Evolutionary conservation across 2,113 vertebrate genomes (phyloP).

Genomic region (Hippocampus zosterae): DNA sequence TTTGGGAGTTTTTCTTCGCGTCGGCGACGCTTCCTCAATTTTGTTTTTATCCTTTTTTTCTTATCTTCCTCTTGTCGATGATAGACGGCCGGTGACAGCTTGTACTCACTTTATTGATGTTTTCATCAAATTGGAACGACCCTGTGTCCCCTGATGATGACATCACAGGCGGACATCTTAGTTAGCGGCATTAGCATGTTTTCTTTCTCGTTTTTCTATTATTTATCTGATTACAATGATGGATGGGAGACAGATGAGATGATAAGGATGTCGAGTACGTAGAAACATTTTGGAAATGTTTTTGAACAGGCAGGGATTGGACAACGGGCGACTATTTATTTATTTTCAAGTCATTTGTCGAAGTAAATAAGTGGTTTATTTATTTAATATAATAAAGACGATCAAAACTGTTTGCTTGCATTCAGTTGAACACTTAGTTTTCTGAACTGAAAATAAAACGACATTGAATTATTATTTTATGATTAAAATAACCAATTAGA

Average conservation of each 20-base stretch:
- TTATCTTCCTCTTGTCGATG: neutral
- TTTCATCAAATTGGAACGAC: neutral
- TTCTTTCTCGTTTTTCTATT: constrained; percentile 6
- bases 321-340: too few species aligned
- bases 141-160: neutral
- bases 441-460: too few species aligned
- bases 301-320: neutral
- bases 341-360: too few species aligned
- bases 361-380: too few species aligned
- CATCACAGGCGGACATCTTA: constrained; percentile 25
- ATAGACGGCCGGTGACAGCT: neutral
- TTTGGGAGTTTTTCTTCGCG: neutral
- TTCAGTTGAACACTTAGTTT: too few species aligned
- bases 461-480: too few species aligned
- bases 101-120: neutral
- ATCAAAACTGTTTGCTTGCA: too few species aligned
- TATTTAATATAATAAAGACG: too few species aligned
- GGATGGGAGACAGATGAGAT: neutral
- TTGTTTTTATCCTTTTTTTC: neutral
- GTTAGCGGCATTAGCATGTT: neutral
- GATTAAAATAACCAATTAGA: too few species aligned
- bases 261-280: neutral
- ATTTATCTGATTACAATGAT: too few species aligned
- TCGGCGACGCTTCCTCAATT: neutral
- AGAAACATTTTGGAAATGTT: neutral